Conservation (phyloP, 2,888 invertebrate genomes). For the Idaea straminata region DNA sequence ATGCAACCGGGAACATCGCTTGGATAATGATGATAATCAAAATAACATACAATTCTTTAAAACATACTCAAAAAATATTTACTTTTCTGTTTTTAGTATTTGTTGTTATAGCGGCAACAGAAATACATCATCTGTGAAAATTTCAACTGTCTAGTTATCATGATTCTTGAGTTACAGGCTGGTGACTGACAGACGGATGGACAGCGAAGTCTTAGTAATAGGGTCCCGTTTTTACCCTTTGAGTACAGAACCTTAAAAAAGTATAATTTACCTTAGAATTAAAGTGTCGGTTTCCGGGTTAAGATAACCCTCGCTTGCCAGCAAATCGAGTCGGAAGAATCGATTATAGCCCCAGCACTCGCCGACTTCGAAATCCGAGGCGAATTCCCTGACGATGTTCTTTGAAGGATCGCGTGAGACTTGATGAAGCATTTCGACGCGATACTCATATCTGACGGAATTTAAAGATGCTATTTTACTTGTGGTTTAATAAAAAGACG, state of each 20-base stretch:
- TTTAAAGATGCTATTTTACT: neutral
- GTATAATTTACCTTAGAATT: conserved; percentile 83
- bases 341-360: conserved; percentile 98
- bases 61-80: too few relatives aligned
- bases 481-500: neutral
- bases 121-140: too few relatives aligned
- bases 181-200: too few relatives aligned
- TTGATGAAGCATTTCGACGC: conserved; percentile 97
- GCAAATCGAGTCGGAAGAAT: conserved; percentile 93
- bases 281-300: conserved; percentile 91
- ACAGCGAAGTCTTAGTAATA: conserved; percentile 1
- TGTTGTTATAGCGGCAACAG: too few relatives aligned
- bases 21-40: too few relatives aligned
- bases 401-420: conserved; percentile 89
- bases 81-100: too few relatives aligned
- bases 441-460: conserved; percentile 88
- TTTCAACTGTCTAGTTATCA: too few relatives aligned
- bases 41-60: neutral
- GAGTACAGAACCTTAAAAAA: neutral
- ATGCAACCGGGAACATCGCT: too few relatives aligned
- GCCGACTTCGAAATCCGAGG: conserved; percentile 96
- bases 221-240: too few relatives aligned
- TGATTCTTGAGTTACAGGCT: too few relatives aligned
- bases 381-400: conserved; percentile 96
- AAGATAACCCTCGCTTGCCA: conserved; percentile 94